Percentiles rank a stretch among this genome's conserved stretches.
Conservation (phyloP, 2,888 invertebrate genomes). For the Amphimallon solstitiale region DNA sequence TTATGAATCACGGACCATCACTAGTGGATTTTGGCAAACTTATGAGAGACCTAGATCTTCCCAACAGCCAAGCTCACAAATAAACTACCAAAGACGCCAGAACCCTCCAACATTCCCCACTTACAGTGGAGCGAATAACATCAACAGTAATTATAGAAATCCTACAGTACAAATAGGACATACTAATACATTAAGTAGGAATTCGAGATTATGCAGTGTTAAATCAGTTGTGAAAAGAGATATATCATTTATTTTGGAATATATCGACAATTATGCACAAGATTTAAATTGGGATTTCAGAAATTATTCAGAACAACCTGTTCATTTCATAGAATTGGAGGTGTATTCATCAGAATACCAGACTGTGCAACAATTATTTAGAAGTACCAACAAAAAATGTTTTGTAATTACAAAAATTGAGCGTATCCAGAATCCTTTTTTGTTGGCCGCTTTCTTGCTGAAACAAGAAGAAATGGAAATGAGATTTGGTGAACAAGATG, state of each 20-base stretch:
- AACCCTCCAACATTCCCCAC: no score
- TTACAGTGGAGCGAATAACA: no score
- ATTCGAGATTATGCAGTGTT: no score
- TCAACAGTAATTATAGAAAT: no score
- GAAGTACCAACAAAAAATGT: slow-evolving; percentile 1
- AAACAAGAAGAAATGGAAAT: slow-evolving; percentile 30
- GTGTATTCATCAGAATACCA: background rate
- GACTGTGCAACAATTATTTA: background rate
- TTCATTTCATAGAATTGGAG: background rate
- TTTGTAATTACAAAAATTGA: slow-evolving; percentile 14
- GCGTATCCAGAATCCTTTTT: slow-evolving; percentile 34
- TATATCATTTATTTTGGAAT: background rate
- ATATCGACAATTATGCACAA: background rate
- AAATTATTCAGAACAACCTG: background rate
- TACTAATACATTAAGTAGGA: no score
- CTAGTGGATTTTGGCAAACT: no score
- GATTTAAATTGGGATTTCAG: background rate
- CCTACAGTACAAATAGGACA: no score
- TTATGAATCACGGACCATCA: no score
- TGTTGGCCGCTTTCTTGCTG: slow-evolving; percentile 26
- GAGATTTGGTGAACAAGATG: background rate
- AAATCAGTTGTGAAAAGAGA: no score
- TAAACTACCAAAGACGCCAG: no score
- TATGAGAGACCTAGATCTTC: no score
- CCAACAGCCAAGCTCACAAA: no score